Conservation (phyloP, 2,113 vertebrate genomes). For the Gymnorhina tibicen region DNA sequence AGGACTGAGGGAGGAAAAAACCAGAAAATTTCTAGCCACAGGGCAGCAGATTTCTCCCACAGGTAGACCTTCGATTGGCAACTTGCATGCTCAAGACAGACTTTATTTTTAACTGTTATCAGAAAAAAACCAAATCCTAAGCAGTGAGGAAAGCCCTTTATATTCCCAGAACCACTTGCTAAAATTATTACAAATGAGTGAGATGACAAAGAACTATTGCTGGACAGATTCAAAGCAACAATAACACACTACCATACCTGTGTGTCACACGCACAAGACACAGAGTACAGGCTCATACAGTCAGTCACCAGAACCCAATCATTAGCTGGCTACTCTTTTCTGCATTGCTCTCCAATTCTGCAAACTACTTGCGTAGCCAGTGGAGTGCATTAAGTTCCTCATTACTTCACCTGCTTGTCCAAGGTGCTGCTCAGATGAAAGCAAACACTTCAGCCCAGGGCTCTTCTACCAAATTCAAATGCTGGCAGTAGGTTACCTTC, state of each 20-base stretch:
- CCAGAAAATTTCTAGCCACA: neutral
- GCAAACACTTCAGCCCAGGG: neutral
- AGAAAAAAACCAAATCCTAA: neutral
- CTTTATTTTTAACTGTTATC: neutral
- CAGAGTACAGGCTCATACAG: rapidly evolving
- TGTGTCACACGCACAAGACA: neutral
- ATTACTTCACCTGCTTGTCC: neutral
- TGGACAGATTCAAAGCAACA: neutral
- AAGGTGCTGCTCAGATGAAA: neutral
- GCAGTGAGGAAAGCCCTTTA: neutral
- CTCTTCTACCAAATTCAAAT: neutral
- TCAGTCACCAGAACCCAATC: neutral
- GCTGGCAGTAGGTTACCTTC: neutral
- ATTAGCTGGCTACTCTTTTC: neutral
- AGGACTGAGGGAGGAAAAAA: neutral
- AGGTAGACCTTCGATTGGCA: rapidly evolving
- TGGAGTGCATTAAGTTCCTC: neutral
- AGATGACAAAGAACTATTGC: neutral
- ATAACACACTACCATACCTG: neutral
- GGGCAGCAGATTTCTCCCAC: neutral
- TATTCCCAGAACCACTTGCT: neutral
- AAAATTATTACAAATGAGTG: neutral
- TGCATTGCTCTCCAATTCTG: neutral
- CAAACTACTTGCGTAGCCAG: neutral
- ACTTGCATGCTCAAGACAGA: neutral